Evolutionary conservation across 64 coral and sea anemone genomes (phyloP).

Genomic region (Porites lutea): DNA sequence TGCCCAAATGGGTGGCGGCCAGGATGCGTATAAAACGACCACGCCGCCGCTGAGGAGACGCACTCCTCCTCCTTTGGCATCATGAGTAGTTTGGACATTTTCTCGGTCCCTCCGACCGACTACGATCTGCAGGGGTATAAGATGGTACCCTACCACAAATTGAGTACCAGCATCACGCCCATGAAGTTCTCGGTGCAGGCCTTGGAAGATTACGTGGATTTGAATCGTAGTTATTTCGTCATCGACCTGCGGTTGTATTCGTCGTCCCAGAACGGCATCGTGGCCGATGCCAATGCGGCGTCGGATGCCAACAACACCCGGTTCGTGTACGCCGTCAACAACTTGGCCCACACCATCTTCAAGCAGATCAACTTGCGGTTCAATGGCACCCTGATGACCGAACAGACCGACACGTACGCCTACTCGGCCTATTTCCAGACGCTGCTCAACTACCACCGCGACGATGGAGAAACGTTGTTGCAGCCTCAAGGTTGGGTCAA

Average conservation of each 20-base stretch:
- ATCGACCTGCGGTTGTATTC: not conserved
- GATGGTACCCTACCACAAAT: not conserved
- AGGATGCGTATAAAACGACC: not conserved
- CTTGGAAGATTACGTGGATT: not conserved
- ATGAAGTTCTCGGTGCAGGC: too few relatives aligned
- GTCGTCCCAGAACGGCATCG: not conserved
- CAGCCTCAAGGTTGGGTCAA: not conserved
- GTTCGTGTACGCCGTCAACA: not conserved
- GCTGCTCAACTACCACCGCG: not conserved
- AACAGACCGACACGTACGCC: constrained; percentile 15
- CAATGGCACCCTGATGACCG: not conserved
- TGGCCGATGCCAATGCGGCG: too few relatives aligned
- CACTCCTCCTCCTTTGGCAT: not conserved
- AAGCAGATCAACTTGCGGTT: not conserved
- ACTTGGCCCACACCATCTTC: not conserved
- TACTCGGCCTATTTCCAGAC: constrained; percentile 6
- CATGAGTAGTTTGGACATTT: not conserved
- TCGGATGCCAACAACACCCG: not conserved
- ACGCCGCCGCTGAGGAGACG: not conserved
- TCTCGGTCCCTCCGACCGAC: not conserved
- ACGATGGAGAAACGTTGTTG: constrained; percentile 23
- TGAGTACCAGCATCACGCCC: not conserved
- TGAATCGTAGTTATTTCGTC: not conserved
- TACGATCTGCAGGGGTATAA: not conserved
- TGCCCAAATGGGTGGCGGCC: too few relatives aligned